Evolutionary conservation across 2,113 vertebrate genomes (phyloP).

Genomic region (Mustela nigripes): DNA sequence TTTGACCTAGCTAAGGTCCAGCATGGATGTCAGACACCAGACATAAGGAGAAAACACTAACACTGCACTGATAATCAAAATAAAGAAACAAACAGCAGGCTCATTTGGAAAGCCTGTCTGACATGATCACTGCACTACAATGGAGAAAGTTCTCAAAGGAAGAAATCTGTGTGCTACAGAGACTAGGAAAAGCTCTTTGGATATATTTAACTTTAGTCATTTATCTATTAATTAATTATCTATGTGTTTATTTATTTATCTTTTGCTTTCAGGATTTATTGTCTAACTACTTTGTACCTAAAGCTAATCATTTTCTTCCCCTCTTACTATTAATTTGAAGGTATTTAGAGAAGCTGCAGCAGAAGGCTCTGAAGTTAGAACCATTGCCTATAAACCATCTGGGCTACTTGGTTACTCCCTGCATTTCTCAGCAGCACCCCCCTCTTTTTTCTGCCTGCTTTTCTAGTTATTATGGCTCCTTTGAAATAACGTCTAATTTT

Average conservation of each 20-base stretch:
- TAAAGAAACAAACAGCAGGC: neutral
- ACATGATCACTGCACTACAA: neutral
- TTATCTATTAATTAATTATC: neutral
- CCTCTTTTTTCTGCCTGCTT: neutral
- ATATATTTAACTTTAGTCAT: neutral
- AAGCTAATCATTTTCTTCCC: neutral
- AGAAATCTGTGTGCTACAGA: neutral
- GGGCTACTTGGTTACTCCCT: neutral
- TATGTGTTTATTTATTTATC: neutral
- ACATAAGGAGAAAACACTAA: neutral
- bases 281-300: constrained; percentile 1
- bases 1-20: constrained; percentile 7
- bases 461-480: neutral
- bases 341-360: neutral
- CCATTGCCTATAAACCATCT: neutral
- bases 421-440: neutral
- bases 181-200: neutral
- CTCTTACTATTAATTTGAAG: constrained; percentile 43
- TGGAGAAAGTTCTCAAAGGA: neutral
- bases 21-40: neutral
- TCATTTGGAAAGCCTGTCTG: neutral
- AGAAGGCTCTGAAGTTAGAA: neutral
- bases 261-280: neutral
- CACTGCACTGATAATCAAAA: neutral
- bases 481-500: neutral